Percentiles rank a stretch among this genome's conserved stretches.
These are phyloP conservation scores for Tretioscincus oriximinensis DNA, from an alignment of 2,113 vertebrate species.

Conservation along the genomic window DNA sequence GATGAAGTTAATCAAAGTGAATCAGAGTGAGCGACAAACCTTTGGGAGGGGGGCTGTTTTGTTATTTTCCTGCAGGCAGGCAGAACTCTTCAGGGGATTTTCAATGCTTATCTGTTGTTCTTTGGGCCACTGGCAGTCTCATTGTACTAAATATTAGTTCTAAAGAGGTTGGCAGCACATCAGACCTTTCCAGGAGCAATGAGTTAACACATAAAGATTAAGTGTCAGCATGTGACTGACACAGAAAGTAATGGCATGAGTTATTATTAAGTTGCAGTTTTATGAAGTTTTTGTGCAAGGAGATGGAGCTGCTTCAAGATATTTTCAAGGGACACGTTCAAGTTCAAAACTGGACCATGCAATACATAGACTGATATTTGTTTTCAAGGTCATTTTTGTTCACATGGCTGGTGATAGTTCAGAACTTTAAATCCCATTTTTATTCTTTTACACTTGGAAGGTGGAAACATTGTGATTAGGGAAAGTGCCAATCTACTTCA, in stretches of 20 bases:
- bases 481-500: no score
- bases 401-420: not conserved
- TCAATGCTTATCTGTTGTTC: not conserved
- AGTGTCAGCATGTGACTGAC: constrained; percentile 10
- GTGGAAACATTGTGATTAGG: no score
- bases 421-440: not conserved
- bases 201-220: constrained; percentile 13
- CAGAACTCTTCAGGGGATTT: not conserved
- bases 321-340: not conserved
- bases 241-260: not conserved
- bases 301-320: not conserved
- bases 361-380: not conserved
- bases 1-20: not conserved
- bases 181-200: constrained; percentile 9
- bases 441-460: not conserved
- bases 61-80: not conserved
- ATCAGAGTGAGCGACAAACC: not conserved
- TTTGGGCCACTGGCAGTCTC: not conserved
- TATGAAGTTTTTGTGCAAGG: not conserved
- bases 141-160: not conserved
- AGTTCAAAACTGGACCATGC: not conserved
- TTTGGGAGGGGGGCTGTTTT: no score
- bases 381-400: not conserved
- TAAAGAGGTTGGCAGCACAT: not conserved
- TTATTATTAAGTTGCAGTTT: not conserved